Evolutionary conservation across 2,797 vertebrate genomes (phyloP).

Genomic region (Loriculus beryllinus): DNA sequence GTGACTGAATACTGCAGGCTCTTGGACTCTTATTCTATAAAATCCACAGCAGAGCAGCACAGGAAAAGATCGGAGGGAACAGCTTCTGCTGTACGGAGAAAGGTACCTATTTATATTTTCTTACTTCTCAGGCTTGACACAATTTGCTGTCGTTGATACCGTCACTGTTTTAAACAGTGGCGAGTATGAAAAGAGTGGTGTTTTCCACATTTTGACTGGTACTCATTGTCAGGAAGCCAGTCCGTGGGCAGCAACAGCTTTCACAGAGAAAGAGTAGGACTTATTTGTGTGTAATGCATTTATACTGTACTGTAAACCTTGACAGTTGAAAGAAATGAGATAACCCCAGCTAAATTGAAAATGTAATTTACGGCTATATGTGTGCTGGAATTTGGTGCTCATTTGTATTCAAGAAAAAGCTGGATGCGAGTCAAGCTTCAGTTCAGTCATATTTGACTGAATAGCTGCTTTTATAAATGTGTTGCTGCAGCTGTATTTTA

Average conservation of each 20-base stretch:
- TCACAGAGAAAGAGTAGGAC: constrained; percentile 1
- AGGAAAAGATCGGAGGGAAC: constrained; percentile 31
- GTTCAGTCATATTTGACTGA: constrained; percentile 13
- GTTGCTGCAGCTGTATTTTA: constrained; percentile 20
- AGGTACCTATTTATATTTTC: constrained; percentile 62
- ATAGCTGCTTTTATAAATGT: neutral
- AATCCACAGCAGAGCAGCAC: constrained; percentile 28
- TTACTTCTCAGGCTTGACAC: neutral
- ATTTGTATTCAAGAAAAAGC: constrained; percentile 9
- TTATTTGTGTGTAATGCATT: constrained; percentile 31
- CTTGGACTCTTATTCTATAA: constrained; percentile 47
- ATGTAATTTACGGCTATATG: neutral
- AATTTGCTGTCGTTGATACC: neutral
- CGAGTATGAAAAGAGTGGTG: neutral
- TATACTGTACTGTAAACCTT: neutral
- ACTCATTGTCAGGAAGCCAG: constrained; percentile 4
- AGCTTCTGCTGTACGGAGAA: constrained; percentile 28
- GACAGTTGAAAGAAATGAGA: constrained; percentile 3
- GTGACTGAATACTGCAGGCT: constrained; percentile 47
- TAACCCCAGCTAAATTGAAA: neutral
- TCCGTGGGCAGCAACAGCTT: constrained; percentile 40
- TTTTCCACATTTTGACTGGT: neutral
- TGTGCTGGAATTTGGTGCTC: constrained; percentile 9
- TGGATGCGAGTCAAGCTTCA: neutral
- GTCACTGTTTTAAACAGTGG: neutral